These are phyloP conservation scores for Lagorchestes hirsutus DNA, from an alignment of 2,797 vertebrate genomes.

Conservation along the genomic window DNA sequence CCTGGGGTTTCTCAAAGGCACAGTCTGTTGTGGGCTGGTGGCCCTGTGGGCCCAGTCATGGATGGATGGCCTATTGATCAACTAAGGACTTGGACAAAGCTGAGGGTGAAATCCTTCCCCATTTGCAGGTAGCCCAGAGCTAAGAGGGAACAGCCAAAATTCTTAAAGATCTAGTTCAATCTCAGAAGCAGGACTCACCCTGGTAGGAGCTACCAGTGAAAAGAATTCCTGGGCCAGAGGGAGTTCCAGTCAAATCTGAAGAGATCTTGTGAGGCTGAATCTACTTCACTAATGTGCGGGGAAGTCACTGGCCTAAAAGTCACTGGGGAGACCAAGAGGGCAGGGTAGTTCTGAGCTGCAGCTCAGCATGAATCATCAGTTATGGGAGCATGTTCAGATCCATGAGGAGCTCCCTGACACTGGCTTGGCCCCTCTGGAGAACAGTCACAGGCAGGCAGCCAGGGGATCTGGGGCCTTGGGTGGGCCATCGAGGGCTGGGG, in stretches of 20 bases:
- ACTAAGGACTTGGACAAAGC: neutral
- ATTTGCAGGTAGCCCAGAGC: neutral
- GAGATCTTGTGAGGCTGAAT: neutral
- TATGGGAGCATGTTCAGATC: neutral
- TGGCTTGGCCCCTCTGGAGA: neutral
- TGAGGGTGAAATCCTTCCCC: neutral
- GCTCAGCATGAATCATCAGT: neutral
- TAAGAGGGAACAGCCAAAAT: neutral
- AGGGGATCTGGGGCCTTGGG: no score
- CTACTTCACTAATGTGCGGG: no score
- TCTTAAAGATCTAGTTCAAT: neutral
- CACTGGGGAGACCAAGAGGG: no score
- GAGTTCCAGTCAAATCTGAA: neutral
- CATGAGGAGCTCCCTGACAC: no score
- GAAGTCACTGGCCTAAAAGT: no score
- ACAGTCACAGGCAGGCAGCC: neutral
- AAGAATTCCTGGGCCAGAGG: neutral
- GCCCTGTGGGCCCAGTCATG: neutral
- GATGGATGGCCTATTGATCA: neutral
- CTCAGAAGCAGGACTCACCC: neutral
- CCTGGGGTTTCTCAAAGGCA: no score
- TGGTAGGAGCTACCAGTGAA: neutral
- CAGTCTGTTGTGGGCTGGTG: neutral
- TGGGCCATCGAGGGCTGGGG: no score
- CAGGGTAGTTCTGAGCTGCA: neutral